Conservation (phyloP, 1,140 invertebrate species). For the Manduca sexta region DNA sequence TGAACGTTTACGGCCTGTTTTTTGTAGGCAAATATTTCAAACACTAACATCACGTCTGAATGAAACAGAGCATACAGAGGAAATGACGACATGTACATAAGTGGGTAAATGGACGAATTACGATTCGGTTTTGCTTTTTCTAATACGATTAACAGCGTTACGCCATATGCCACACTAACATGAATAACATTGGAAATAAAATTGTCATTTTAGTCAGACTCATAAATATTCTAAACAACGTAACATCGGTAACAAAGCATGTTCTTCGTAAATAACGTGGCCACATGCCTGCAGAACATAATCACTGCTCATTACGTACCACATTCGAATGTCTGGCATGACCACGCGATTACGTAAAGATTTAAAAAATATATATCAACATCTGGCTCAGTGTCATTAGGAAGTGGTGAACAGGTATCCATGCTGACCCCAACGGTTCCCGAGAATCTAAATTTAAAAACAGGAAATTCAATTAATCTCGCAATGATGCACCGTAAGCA, state of each 20-base stretch:
- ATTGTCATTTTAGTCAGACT: no score
- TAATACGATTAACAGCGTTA: no score
- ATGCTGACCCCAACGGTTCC: conserved; percentile 1
- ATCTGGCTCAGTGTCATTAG: background rate
- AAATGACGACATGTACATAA: background rate
- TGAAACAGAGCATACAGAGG: no score
- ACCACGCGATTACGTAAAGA: background rate
- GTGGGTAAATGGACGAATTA: no score
- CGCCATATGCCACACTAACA: no score
- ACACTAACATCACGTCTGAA: background rate
- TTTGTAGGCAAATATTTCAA: no score
- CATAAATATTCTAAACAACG: no score
- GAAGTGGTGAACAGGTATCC: background rate
- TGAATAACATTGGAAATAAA: no score
- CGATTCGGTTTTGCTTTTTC: no score
- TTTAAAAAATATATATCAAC: no score
- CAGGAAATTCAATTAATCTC: conserved; percentile 67
- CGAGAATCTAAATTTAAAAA: conserved; percentile 65
- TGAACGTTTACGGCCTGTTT: no score
- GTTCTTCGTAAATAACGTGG: conserved; percentile 14
- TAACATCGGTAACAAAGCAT: conserved; percentile 11
- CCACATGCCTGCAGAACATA: conserved; percentile 3
- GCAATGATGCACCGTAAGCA: conserved; percentile 61
- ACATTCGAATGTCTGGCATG: conserved; percentile 2
- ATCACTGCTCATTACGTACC: conserved; percentile 9